These are phyloP conservation scores for Zelostemma sp. DNA, from an alignment of 1,140 invertebrate species.

Conservation along the genomic window DNA sequence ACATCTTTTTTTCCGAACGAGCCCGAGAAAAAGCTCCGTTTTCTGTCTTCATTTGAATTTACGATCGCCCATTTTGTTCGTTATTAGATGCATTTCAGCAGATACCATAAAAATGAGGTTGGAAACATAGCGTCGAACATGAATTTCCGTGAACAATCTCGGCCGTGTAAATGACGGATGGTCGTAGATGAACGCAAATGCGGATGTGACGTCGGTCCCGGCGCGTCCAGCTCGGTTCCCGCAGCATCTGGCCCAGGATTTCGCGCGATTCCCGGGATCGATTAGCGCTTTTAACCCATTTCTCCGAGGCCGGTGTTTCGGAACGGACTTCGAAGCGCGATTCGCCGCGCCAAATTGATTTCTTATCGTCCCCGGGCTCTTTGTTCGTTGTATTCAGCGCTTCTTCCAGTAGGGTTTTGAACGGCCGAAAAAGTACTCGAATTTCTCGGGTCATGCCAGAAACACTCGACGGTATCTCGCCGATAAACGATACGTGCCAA, in stretches of 20 bases:
- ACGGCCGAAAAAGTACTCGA: no score
- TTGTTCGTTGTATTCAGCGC: not conserved
- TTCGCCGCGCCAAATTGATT: no score
- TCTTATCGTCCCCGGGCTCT: not conserved
- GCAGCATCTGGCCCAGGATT: slow-evolving; percentile 19
- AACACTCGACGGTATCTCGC: no score
- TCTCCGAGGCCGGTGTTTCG: not conserved
- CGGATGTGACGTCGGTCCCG: slow-evolving; percentile 63
- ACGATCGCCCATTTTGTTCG: no score
- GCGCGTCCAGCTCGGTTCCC: slow-evolving; percentile 12
- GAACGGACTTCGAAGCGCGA: not conserved
- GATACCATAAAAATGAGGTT: no score
- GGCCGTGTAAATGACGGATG: slow-evolving; percentile 1
- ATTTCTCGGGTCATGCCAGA: no score
- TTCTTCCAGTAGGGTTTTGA: not conserved
- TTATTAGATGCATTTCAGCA: no score
- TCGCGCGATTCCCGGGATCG: not conserved
- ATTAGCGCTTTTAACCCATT: not conserved
- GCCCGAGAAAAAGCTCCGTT: not conserved
- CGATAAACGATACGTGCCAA: no score
- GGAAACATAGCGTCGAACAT: not conserved
- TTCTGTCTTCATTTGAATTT: not conserved
- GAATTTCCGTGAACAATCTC: slow-evolving; percentile 14
- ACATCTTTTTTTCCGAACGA: no score
- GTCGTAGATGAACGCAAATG: slow-evolving; percentile 64